Percentiles rank a stretch among this genome's conserved stretches.
These are phyloP conservation scores for Anabas testudineus DNA, from an alignment of 2,797 vertebrate genomes.

Conservation along the genomic window DNA sequence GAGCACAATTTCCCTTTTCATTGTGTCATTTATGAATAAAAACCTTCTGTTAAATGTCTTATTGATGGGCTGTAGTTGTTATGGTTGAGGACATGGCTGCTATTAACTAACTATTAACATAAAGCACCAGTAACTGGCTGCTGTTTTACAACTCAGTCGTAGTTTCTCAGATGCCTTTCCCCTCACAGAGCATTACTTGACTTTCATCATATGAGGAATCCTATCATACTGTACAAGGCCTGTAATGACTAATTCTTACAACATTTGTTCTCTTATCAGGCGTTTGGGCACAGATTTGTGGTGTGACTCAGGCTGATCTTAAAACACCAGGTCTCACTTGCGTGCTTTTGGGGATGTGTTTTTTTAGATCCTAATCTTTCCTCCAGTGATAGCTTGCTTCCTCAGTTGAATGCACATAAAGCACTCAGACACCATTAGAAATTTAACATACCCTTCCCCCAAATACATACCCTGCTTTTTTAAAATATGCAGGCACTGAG, in stretches of 20 bases:
- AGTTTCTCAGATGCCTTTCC: not conserved
- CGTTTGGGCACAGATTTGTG: not conserved
- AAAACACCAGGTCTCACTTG: not conserved
- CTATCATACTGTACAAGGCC: not conserved
- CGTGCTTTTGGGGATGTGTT: not conserved
- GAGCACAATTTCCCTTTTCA: not conserved
- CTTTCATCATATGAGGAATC: not conserved
- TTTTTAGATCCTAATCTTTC: constrained; percentile 10
- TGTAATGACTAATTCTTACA: not conserved
- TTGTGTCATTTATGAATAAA: not conserved
- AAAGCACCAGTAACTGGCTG: not conserved
- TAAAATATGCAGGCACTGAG: constrained; percentile 25
- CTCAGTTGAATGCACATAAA: constrained; percentile 4
- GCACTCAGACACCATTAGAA: constrained; percentile 40
- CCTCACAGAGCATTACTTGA: not conserved
- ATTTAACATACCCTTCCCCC: not conserved
- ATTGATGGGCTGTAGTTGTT: constrained; percentile 4
- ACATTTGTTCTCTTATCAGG: not conserved
- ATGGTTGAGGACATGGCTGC: not conserved
- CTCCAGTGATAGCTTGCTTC: not conserved
- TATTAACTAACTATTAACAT: not conserved
- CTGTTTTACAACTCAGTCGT: not conserved
- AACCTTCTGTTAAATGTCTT: not conserved
- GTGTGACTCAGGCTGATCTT: not conserved
- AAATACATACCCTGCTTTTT: not conserved